Evolutionary conservation across 2,888 invertebrate species (phyloP), one percentile per base, ranked within the genome.

Genomic region (Eupithecia inturbata): DNA sequence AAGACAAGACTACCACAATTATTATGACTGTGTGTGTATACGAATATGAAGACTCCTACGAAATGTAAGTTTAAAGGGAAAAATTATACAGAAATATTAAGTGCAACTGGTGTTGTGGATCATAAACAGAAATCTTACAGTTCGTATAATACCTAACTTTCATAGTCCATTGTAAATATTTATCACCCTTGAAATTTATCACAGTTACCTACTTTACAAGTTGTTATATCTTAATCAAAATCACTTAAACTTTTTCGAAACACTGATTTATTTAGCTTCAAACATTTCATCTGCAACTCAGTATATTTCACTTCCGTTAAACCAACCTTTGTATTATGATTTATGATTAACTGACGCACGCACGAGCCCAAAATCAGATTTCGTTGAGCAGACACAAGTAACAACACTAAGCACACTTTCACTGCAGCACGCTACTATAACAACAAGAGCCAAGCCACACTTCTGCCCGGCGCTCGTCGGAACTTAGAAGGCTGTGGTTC

Each of bases 391-490:
- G 19, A 16, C 28, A 62, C 28, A 16, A 19, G 31, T 31, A 9
- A 31, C 62, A 62, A 28, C 16, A 31, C 62, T 10, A 33, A 64
- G 36, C 33, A 33, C 33, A 64, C 63, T 64, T 64, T 64, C 63
- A 64, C 63, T 36, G 36, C 14, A 39, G 31, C 31, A 62, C 62
- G 6, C 26, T 57, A 57, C 26, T 53, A 22, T 53, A 53, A 26
- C 4, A 26, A 57, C 22, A 57, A 26, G 12, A 26, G 57, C 1
- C 57, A 53, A 10, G 12, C n/a, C 49, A 6, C 49, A 49, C n/a
- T 45, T 14, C 39, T 49, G 49, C 49, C 22, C 57, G 26, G 12
- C 14, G 49, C 49, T 12, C 57, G 26, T 22, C 14, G 26, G 14
- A 22, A 57, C 57, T 26, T 26, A 1, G 36, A 64, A 64, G 64